Base-by-base conservation (phyloP, 2,888 invertebrate species). In the Tortrix viridana region DNA sequence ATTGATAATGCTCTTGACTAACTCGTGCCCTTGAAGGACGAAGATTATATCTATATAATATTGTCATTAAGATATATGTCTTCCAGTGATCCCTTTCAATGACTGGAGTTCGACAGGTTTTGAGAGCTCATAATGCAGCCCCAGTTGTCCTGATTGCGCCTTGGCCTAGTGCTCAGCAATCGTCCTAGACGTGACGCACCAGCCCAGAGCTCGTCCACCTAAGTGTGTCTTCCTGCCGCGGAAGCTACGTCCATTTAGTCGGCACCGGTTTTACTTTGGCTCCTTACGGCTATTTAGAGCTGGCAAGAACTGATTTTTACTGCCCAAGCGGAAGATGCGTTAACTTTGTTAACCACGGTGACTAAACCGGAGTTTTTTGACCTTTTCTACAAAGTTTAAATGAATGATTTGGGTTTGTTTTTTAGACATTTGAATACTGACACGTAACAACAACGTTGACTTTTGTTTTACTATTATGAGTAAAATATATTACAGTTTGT, bases 181-280 rank as follows among this genome's bases (percentile, higher is more conserved):
- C 53, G 41, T 49, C 32, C 49, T 55, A 56, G 56, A 23, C 22
- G 49, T 63, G 63, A 63, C 57, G 63, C 63, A 58, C 49, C 47
- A 5, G 23, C 32, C 16, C 49, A 44, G 44, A 50, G 41, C 56
- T 38, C 56, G 49, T 23, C 46, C 48, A 56, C 57, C 80, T 86
- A 87, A 89, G 85, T 86, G 84, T 80, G 77, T 77, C 80, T 86
- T 87, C 89, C 89, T 89, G 89, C 76, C 70, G 72, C 80, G 83
- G 83, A 85, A 83, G 79, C 77, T 83, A 81, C 76, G 79, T 81
- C 85, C 84, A 89, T 84, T 86, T 79, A 82, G 83, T 81, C 82
- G 80, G 79, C 81, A 79, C 82, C 79, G 75, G 82, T 78, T 80
- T 74, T 76, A 70, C 73, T 75, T 73, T 59, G 71, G 74, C 71